Percentiles rank a stretch among this genome's conserved stretches.
These are phyloP conservation scores for Saturnia pavonia DNA, from an alignment of 2,888 invertebrate species.

Conservation along the genomic window DNA sequence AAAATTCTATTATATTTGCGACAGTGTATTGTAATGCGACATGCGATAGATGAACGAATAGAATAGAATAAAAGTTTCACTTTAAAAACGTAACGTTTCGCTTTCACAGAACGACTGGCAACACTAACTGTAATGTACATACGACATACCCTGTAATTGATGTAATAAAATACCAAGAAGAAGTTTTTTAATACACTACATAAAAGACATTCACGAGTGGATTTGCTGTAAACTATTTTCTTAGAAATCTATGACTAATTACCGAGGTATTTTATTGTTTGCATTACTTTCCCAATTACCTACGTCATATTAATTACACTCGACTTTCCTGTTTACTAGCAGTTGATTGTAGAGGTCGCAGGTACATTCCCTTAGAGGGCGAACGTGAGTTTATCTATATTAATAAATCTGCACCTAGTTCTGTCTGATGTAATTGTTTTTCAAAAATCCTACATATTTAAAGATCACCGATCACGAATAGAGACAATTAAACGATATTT, in stretches of 20 bases:
- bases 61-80: too few species aligned
- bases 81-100: background rate
- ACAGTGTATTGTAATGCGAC: too few species aligned
- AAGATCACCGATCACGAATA: too few species aligned
- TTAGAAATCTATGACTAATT: background rate
- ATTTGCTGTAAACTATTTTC: background rate
- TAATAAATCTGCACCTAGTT: too few species aligned
- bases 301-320: background rate
- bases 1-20: too few species aligned
- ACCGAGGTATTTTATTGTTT: background rate
- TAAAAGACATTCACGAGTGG: background rate
- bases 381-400: background rate
- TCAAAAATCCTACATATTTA: too few species aligned
- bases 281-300: background rate
- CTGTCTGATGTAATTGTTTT: too few species aligned
- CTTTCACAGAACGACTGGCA: background rate
- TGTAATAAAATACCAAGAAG: background rate
- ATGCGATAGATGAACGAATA: too few species aligned
- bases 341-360: background rate
- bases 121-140: background rate
- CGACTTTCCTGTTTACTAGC: background rate
- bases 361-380: background rate
- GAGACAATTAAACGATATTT: too few species aligned
- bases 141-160: background rate
- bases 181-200: background rate